These are phyloP conservation scores for Aplocera efformata DNA, from an alignment of 2,888 invertebrate species.

Conservation along the genomic window DNA sequence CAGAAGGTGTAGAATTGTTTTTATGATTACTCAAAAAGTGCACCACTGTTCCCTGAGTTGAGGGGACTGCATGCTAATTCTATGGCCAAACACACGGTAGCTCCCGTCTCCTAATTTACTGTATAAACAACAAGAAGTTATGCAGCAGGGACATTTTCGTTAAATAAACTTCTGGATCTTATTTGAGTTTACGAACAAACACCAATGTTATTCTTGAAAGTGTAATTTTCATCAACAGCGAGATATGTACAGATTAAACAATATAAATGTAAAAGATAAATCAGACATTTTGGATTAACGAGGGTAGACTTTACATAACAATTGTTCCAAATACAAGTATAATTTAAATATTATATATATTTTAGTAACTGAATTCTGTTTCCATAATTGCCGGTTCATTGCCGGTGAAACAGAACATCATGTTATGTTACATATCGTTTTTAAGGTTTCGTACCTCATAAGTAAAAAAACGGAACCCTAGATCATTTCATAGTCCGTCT, in stretches of 20 bases:
- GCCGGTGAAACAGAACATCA: too few species aligned
- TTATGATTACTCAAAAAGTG: constrained; percentile 15
- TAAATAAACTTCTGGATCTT: constrained; percentile 64
- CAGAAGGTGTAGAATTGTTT: constrained; percentile 7
- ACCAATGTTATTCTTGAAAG: constrained; percentile 15
- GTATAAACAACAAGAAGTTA: constrained; percentile 41
- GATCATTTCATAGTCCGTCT: too few species aligned
- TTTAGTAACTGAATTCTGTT: too few species aligned
- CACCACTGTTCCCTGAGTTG: constrained; percentile 19
- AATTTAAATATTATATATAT: too few species aligned
- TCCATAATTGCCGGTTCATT: too few species aligned
- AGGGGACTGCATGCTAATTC: constrained; percentile 52
- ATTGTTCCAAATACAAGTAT: too few species aligned
- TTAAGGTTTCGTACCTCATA: too few species aligned
- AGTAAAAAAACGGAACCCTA: too few species aligned
- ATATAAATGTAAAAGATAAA: too few species aligned
- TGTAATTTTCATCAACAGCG: background rate
- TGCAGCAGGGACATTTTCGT: constrained; percentile 46
- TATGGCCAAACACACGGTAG: constrained; percentile 50
- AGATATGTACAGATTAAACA: constrained; percentile 5
- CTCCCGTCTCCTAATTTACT: constrained; percentile 57
- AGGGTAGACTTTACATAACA: too few species aligned
- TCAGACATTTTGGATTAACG: too few species aligned
- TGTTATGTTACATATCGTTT: too few species aligned
- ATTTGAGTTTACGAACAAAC: constrained; percentile 60